Evolutionary conservation across 2,113 vertebrate species (phyloP), one percentile per base, ranked within the genome.

Genomic region (Piaya cayana): DNA sequence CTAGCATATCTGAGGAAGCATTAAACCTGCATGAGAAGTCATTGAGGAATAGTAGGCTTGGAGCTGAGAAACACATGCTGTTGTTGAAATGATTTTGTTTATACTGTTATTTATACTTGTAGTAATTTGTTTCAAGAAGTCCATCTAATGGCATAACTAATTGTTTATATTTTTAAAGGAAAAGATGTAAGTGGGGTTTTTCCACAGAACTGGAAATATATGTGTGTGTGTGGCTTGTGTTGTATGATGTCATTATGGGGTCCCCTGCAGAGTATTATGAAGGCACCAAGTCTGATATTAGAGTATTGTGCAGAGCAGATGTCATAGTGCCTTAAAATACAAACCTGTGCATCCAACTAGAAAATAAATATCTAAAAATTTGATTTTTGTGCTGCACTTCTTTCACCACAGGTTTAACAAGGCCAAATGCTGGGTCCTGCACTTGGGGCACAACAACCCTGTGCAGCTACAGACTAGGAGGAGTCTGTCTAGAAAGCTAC

Each of bases 291-390:
- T 42, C 70, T 49, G 29, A 6, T n/a, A 8, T 10, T 19, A 22
- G 53, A 36, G 20, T 4, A 1, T 36, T 8, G 18, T 19, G 15
- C 23, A 36, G 29, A 83, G 22, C 12, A 34, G 8, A 8, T 32
- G 11, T 5, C 19, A 8, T 12, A 37, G 10, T 12, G 9, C 32
- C 17, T 58, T 34, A 32, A 58, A 8, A 3, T 12, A 7, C 18
- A 21, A 27, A 56, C 5, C 1, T 3, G 8, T 10, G 19, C 2
- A 0, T 30, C 69, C 1, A 0, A 5, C 10, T 1, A 0, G 52
- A 22, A 71, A 56, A 27, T 30, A 50, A 34, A 26, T 5, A 43
- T 11, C 14, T 52, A 9, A 22, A 58, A 13, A 6, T 4, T 15
- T 8, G 7, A 8, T 12, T 64, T 8, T 16, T 32, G 45, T 81